A percentile compares a stretch with the other conserved stretches of the same genome.
phyloP scores from a whole-genome alignment of 2,888 invertebrate species.

The Chorisops tibialis region DNA sequence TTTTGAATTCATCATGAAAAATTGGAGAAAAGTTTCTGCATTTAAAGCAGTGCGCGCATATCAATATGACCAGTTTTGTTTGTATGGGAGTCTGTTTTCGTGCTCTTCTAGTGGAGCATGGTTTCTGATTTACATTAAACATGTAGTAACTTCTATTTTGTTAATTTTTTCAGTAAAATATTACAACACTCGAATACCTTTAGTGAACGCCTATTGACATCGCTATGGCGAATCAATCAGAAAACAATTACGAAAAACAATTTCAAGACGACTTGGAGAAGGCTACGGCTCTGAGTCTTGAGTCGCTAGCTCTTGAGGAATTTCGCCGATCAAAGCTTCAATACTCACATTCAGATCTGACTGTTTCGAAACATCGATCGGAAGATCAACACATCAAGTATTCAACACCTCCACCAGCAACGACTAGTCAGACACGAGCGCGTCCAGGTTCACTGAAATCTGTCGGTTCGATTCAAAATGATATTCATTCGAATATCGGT shows the following conservation, averaged over 20 bases:
- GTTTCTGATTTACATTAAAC: no score
- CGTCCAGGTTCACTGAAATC: constrained; percentile 57
- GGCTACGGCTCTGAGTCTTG: constrained; percentile 82
- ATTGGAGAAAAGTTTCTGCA: no score
- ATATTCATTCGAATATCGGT: constrained; percentile 44
- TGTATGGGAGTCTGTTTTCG: no score
- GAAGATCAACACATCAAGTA: constrained; percentile 18
- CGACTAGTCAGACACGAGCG: constrained; percentile 48
- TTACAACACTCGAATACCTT: no score
- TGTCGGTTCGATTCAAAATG: constrained; percentile 27
- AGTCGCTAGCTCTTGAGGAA: constrained; percentile 79
- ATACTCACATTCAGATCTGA: constrained; percentile 29
- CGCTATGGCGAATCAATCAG: constrained; percentile 51
- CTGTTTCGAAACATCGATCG: constrained; percentile 1
- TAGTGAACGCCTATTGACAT: no score
- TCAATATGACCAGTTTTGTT: no score
- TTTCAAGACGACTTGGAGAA: constrained; percentile 83
- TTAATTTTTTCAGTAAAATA: no score
- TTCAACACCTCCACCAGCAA: constrained; percentile 17
- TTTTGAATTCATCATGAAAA: no score
- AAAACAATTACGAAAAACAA: constrained; percentile 71
- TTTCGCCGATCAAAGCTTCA: constrained; percentile 64
- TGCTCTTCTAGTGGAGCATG: no score
- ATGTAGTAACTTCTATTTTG: no score
- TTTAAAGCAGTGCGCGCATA: no score